Evolutionary conservation across 2,113 vertebrate genomes (phyloP), one percentile per base, ranked within the genome.

Genomic region (Caretta caretta): DNA sequence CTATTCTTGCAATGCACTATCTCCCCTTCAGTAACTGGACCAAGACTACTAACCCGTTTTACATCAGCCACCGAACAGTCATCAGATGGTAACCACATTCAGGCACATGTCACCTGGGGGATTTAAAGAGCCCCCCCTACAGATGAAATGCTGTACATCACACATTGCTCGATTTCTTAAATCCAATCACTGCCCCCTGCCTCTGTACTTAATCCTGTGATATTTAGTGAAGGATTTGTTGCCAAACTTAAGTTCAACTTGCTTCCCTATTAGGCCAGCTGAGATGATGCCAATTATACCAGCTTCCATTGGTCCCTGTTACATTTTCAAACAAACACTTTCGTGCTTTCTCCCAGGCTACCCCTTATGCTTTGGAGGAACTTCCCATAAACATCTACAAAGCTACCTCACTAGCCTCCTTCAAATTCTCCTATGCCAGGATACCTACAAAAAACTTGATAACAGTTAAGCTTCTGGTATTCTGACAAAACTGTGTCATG

Each of bases 11-110:
- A 31, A 56, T 86, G 91, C 72, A 11, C 7, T 35, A 69, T 51
- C 86, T 96, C 29, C 90, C 89, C 75, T 59, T 81, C 6, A 27
- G 65, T 48, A 97, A 97, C 87, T 93, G 94, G 96, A 95, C 87
- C 95, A 93, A 0, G 13, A 48, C 75, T 24, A 76, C 75, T 27
- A 76, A 76, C 89, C 93, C 94, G 46, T 46, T 89, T 48, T 2
- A 0, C 72, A 90, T 93, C 89, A 94, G 96, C 90, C 90, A 88
- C 62, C 88, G 90, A 93, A 80, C 38, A 94, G 86, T 91, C 0
- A 2, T 59, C 95, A 92, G 93, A 92, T 65, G 14, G 4, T 0
- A 93, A 94, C 91, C 92, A 92, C 96, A 93, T 80, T 95, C 96
- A 93, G 48, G 86, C 93, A 90, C 84, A 6, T 75, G 38, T 76